Evolutionary conservation across 1,140 invertebrate genomes (phyloP).

Genomic region (Platorchestia sp.): DNA sequence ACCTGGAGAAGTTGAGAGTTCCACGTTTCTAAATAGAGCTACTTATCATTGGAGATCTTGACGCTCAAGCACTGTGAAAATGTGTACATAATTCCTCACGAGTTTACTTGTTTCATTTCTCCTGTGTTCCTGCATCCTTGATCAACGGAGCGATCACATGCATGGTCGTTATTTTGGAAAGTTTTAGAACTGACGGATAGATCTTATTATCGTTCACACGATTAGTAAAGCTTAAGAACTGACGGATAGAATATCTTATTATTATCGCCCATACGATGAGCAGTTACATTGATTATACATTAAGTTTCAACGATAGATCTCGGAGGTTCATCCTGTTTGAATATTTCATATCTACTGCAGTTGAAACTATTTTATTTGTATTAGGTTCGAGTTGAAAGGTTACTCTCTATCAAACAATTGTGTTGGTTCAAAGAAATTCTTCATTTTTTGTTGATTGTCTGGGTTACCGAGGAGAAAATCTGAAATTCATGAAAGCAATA

Average conservation of each 20-base stretch:
- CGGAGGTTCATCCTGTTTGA: not conserved
- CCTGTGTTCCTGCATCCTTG: not conserved
- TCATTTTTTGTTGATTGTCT: not conserved
- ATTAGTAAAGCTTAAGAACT: too few relatives aligned
- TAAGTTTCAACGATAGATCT: not conserved
- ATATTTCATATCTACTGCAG: not conserved
- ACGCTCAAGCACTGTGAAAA: not conserved
- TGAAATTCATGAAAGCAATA: not conserved
- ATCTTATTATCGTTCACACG: too few relatives aligned
- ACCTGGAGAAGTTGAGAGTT: too few relatives aligned
- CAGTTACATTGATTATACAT: too few relatives aligned
- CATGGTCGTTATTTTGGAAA: too few relatives aligned
- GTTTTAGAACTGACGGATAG: too few relatives aligned
- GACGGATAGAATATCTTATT: too few relatives aligned
- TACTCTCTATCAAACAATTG: not conserved
- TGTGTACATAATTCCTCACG: not conserved
- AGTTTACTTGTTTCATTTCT: not conserved
- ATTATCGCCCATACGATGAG: too few relatives aligned
- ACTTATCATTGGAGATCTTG: not conserved
- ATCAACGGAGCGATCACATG: too few relatives aligned
- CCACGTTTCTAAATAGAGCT: not conserved
- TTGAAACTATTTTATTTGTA: too few relatives aligned
- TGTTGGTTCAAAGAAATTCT: too few relatives aligned
- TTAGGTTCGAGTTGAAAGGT: not conserved
- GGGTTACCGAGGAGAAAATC: not conserved